Conservation (phyloP, 1,140 invertebrate species). For the Cherax quadricarinatus region DNA sequence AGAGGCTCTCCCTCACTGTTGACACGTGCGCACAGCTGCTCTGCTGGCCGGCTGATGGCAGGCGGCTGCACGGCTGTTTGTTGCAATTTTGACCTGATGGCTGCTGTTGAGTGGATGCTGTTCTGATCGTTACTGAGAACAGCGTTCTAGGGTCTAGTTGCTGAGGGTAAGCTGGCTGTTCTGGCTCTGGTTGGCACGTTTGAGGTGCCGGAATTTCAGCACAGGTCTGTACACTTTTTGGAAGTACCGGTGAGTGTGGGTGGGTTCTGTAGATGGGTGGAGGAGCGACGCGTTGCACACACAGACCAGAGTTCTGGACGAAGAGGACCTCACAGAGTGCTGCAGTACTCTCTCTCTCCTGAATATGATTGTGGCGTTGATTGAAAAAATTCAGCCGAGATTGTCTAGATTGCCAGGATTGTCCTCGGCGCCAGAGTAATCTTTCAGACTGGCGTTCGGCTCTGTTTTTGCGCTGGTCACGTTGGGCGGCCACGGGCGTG, state of each 20-base stretch:
- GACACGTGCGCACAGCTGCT: slow-evolving; percentile 60
- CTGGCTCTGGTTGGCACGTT: neutral
- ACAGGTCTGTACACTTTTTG: neutral
- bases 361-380: neutral
- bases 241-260: neutral
- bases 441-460: neutral
- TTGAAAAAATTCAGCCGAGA: too few relatives aligned
- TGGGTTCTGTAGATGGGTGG: neutral
- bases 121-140: slow-evolving; percentile 18
- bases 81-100: neutral
- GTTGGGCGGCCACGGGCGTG: slow-evolving; percentile 44
- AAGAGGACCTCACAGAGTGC: slow-evolving; percentile 21
- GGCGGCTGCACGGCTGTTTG: neutral
- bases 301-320: slow-evolving; percentile 7
- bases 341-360: neutral
- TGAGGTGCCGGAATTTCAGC: neutral
- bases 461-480: slow-evolving; percentile 19
- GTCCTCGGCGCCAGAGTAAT: too few relatives aligned
- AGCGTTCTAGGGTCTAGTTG: neutral
- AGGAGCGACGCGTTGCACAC: neutral
- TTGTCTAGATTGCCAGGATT: too few relatives aligned
- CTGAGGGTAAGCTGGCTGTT: neutral
- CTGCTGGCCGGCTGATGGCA: neutral
- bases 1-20: neutral
- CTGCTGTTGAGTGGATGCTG: neutral